Base-by-base conservation (phyloP, 2,888 invertebrate genomes). In the Dyspetes luteomarginatus region DNA sequence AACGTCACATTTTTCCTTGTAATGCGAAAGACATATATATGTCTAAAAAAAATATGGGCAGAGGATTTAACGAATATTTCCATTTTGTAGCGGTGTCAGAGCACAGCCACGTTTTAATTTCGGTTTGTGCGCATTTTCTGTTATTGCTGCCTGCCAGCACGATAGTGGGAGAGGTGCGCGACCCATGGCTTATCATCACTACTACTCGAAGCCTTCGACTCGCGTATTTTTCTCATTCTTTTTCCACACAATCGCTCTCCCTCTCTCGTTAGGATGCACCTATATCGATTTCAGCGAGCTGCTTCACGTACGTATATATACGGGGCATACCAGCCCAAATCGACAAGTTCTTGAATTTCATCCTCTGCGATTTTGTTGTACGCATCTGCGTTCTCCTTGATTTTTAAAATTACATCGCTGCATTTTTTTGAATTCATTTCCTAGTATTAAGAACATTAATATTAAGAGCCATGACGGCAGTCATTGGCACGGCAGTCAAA, bases 91-190 rank as follows among this genome's bases (percentile, higher is more conserved):
- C 56, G 78, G 78, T 82, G 85, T 82, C 76, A 80, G 78, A 84
- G 82, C 85, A 83, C 83, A 83, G 58, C 75, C 67, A 68, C 80
- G 81, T 72, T 84, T 84, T 82, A 84, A 78, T 79, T 80, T 76
- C 19, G 65, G 78, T 74, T 60, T 76, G 80, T 82, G 75, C 50
- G 76, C 71, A 24, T 67, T 58, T 36, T 30, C 50, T 65, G 55
- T 15, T 36, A 67, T 41, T 75, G 56, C 65, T 30, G 76, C 22
- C 28, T 17, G 36, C 65, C 36, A 15, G 81, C 67, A 84, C 82
- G 83, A 86, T 87, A 87, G 90, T 87, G 89, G 88, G 89, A 88
- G 90, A 90, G 89, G 89, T 88, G 89, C 86, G 88, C 87, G 90
- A 91, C 90, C 90, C 86, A 75, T 64, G 86, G 90, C 90, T 91